These are phyloP conservation scores for Heterotilapia buettikoferi DNA, from an alignment of 2,113 vertebrate species.

Conservation along the genomic window DNA sequence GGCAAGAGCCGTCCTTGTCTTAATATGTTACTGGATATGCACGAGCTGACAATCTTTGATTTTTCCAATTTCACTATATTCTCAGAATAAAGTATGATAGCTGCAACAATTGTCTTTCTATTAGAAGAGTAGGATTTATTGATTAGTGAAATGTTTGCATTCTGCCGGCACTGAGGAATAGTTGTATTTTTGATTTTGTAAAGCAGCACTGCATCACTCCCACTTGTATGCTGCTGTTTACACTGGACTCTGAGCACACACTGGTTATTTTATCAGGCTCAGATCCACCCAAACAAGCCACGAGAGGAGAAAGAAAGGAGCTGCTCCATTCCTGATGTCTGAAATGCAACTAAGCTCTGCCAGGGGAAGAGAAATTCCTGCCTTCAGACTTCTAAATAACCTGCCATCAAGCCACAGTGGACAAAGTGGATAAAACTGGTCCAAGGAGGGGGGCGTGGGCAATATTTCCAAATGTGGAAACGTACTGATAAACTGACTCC, in stretches of 20 bases:
- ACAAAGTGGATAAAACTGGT: not conserved
- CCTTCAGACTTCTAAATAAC: not conserved
- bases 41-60: not conserved
- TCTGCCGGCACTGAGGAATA: not conserved
- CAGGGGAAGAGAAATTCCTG: not conserved
- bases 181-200: not conserved
- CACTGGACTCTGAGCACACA: not conserved
- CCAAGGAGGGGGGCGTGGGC: not conserved
- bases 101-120: constrained; percentile 2
- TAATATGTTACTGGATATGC: not conserved
- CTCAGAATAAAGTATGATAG: constrained; percentile 2
- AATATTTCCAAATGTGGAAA: not conserved
- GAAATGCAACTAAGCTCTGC: not conserved
- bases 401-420: not conserved
- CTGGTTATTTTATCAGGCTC: constrained; percentile 26
- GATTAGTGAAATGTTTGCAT: constrained; percentile 34
- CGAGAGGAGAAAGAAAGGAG: not conserved
- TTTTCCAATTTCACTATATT: constrained; percentile 7
- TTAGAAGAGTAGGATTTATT: constrained; percentile 26
- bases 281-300: constrained; percentile 34
- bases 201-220: not conserved
- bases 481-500: not conserved
- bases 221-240: not conserved
- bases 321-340: not conserved
- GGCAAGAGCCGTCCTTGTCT: not conserved